phyloP scores from a whole-genome alignment of 2,113 vertebrate species.

The Caranx ignobilis region DNA sequence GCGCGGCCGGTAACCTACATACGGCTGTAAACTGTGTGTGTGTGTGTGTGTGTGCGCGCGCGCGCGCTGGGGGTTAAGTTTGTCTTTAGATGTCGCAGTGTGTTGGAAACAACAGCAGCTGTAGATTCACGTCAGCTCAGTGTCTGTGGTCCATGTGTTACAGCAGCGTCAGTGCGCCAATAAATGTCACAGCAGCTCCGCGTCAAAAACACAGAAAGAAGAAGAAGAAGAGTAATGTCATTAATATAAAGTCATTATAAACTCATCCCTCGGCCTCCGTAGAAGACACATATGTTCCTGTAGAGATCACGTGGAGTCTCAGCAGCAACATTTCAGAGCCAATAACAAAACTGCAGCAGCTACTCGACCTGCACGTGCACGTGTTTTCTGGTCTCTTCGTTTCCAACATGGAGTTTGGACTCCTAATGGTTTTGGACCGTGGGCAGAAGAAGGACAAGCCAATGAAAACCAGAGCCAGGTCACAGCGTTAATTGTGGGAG shows the following conservation, averaged over 20 bases:
- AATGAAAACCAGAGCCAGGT: constrained; percentile 17
- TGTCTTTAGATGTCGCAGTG: constrained; percentile 12
- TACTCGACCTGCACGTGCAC: background rate
- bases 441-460: constrained; percentile 23
- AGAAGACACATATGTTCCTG: background rate
- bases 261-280: no score
- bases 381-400: background rate
- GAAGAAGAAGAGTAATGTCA: background rate
- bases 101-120: background rate
- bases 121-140: background rate
- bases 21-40: background rate
- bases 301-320: background rate
- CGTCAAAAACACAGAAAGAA: no score
- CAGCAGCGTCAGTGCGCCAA: no score
- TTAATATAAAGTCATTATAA: background rate
- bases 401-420: background rate
- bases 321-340: background rate
- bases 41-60: no score
- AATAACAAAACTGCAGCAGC: background rate
- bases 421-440: background rate
- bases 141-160: background rate
- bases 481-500: constrained; percentile 11
- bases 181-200: background rate
- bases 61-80: background rate
- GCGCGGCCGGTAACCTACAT: constrained; percentile 25